Conservation (phyloP, 2,113 vertebrate species). For the Embiotoca jacksoni region DNA sequence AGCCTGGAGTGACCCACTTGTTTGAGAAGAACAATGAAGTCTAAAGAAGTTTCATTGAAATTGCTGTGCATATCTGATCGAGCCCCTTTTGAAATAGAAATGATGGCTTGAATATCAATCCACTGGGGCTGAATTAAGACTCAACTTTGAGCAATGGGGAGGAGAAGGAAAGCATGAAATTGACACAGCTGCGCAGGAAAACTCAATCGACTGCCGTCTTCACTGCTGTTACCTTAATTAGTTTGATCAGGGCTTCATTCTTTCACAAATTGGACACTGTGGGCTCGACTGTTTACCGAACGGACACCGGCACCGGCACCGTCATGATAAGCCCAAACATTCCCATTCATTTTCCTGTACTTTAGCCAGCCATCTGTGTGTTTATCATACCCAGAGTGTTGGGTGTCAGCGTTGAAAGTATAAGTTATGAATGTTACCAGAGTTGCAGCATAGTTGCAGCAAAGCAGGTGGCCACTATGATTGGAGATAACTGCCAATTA, state of each 20-base stretch:
- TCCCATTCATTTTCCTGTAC: constrained; percentile 50
- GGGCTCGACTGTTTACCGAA: constrained; percentile 35
- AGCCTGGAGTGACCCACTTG: constrained; percentile 72
- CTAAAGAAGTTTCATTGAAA: constrained; percentile 74
- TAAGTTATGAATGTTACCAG: constrained; percentile 70
- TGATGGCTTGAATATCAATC: constrained; percentile 67
- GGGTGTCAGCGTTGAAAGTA: constrained; percentile 57
- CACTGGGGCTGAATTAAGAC: constrained; percentile 66
- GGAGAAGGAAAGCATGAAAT: constrained; percentile 63
- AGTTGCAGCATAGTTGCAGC: constrained; percentile 49
- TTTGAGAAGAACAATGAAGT: constrained; percentile 64
- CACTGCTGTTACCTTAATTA: constrained; percentile 51
- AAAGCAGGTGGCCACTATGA: constrained; percentile 80
- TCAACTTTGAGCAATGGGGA: constrained; percentile 43
- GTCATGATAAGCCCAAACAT: constrained; percentile 34
- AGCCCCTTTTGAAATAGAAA: constrained; percentile 69
- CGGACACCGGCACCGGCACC: constrained; percentile 32
- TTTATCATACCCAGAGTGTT: constrained; percentile 57
- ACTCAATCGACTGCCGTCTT: constrained; percentile 17
- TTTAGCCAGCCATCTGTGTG: constrained; percentile 71
- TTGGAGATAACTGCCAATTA: constrained; percentile 78
- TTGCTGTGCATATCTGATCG: constrained; percentile 71
- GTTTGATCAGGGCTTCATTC: constrained; percentile 42
- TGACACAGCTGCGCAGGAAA: constrained; percentile 46
- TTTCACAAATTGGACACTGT: constrained; percentile 14